phyloP scores from a whole-genome alignment of 2,888 invertebrate genomes.

The Cheilosia vernalis region DNA sequence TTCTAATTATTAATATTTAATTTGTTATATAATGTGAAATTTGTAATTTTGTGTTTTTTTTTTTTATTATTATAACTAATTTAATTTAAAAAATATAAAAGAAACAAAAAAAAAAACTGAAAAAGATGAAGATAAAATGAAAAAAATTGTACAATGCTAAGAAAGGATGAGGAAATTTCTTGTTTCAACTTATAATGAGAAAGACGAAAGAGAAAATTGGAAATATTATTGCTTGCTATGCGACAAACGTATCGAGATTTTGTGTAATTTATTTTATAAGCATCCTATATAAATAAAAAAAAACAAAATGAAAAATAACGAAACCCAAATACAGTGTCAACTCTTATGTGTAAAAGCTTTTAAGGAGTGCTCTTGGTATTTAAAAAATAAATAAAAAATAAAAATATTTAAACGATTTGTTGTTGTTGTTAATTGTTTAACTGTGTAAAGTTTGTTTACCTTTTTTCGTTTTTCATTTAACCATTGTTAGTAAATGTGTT shows the following conservation, averaged over 20 bases:
- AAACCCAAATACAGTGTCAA: slow-evolving; percentile 40
- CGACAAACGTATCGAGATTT: slow-evolving; percentile 18
- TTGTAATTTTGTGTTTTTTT: slow-evolving; percentile 64
- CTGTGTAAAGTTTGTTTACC: slow-evolving; percentile 43
- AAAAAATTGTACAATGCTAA: slow-evolving; percentile 2
- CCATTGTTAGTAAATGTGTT: slow-evolving; percentile 24
- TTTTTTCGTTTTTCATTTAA: slow-evolving; percentile 17
- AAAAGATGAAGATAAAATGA: slow-evolving; percentile 16
- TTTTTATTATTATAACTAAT: slow-evolving; percentile 49
- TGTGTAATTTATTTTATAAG: slow-evolving; percentile 65
- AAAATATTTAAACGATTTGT: slow-evolving; percentile 58
- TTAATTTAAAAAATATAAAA: slow-evolving; percentile 49
- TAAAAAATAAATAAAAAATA: slow-evolving; percentile 37
- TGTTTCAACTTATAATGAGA: slow-evolving; percentile 31
- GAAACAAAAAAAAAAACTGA: slow-evolving; percentile 5
- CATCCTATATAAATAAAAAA: slow-evolving; percentile 33
- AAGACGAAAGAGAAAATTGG: slow-evolving; percentile 6
- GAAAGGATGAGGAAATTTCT: slow-evolving; percentile 3
- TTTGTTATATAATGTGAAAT: slow-evolving; percentile 64
- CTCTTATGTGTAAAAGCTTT: slow-evolving; percentile 61
- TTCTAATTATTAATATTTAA: slow-evolving; percentile 67
- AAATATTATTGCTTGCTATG: slow-evolving; percentile 45
- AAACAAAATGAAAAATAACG: slow-evolving; percentile 6
- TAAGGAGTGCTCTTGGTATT: slow-evolving; percentile 65
- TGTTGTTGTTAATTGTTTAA: slow-evolving; percentile 71